Percentiles rank a stretch among this genome's conserved stretches.
Conservation (phyloP, 2,888 invertebrate genomes). For the Ophioninae sp. region DNA sequence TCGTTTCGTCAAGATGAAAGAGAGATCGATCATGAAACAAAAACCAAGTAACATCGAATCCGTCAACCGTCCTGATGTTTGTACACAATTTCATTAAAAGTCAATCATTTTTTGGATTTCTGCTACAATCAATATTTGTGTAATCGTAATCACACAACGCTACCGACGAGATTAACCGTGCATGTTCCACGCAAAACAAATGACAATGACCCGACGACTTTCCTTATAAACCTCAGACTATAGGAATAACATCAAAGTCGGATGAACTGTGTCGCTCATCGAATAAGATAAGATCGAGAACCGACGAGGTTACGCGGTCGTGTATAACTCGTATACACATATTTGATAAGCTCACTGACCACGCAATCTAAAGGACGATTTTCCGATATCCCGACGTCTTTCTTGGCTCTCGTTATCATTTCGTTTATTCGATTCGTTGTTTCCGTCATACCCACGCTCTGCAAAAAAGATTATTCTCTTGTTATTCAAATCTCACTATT, state of each 20-base stretch:
- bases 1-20: background rate
- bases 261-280: background rate
- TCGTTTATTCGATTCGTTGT: slow-evolving; percentile 88
- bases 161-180: background rate
- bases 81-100: background rate
- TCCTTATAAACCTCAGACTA: background rate
- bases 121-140: background rate
- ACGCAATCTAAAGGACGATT: slow-evolving; percentile 85
- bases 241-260: background rate
- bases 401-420: slow-evolving; percentile 88
- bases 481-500: slow-evolving; percentile 3
- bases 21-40: background rate
- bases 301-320: background rate
- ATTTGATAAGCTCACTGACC: slow-evolving; percentile 82
- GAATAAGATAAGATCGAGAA: background rate
- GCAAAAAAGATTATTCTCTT: slow-evolving; percentile 60
- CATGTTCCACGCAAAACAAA: background rate
- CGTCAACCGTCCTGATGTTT: background rate
- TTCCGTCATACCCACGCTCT: slow-evolving; percentile 89
- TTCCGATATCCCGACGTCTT: slow-evolving; percentile 84
- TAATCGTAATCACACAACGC: background rate
- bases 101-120: background rate
- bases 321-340: background rate
- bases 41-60: too few relatives aligned
- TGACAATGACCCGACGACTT: background rate